phyloP scores from a whole-genome alignment of 1,140 invertebrate species.

The Drosophila miranda region DNA sequence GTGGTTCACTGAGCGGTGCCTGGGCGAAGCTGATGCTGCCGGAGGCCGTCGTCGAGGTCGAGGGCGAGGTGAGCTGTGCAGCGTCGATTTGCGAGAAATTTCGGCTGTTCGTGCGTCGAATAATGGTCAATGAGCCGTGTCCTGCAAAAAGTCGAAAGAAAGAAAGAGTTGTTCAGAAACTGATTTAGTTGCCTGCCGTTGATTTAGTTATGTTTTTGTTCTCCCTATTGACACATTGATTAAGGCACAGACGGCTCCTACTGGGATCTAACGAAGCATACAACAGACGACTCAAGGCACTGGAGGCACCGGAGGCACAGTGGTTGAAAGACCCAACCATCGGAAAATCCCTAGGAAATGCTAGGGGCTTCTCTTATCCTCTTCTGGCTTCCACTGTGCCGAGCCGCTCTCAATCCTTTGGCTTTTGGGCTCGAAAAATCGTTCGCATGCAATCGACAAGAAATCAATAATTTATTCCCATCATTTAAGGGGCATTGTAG shows the following conservation, averaged over 20 bases:
- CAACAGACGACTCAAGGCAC: conserved; percentile 1
- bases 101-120: conserved; percentile 87
- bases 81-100: conserved; percentile 70
- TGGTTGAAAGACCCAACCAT: no score
- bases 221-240: conserved; percentile 46
- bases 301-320: background rate
- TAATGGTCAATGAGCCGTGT: conserved; percentile 92
- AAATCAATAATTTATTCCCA: conserved; percentile 73
- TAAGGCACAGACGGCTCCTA: conserved; percentile 16
- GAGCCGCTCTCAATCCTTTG: background rate
- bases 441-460: conserved; percentile 18
- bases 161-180: conserved; percentile 4
- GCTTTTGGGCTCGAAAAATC: background rate
- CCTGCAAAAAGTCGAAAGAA: conserved; percentile 83
- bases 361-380: no score
- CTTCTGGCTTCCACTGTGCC: conserved; percentile 15
- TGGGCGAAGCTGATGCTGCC: conserved; percentile 56
- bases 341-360: no score
- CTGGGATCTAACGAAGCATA: conserved; percentile 44
- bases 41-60: conserved; percentile 29
- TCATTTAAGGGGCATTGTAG: conserved; percentile 62
- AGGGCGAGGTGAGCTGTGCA: conserved; percentile 47
- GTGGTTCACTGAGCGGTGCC: conserved; percentile 62
- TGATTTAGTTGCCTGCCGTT: conserved; percentile 23
- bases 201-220: conserved; percentile 23